Percentiles rank a stretch among this genome's conserved stretches.
phyloP scores from a whole-genome alignment of 2,888 invertebrate species.

The Drosophila ezoana region DNA sequence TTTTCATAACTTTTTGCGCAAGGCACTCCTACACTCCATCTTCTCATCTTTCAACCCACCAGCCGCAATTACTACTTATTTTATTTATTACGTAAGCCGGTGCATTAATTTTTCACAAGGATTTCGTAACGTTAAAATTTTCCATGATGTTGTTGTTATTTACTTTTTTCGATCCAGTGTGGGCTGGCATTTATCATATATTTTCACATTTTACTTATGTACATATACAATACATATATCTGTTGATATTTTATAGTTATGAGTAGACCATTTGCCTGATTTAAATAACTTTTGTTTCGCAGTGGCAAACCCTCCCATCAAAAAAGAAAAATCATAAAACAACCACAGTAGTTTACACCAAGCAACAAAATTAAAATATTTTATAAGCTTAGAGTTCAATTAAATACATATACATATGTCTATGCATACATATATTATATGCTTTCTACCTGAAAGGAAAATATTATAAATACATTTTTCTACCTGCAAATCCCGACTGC shows the following conservation, averaged over 20 bases:
- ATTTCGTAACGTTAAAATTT: constrained; percentile 49
- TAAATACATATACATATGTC: neutral
- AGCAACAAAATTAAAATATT: neutral
- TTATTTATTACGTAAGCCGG: constrained; percentile 74
- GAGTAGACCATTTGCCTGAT: constrained; percentile 59
- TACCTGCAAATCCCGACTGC: no score
- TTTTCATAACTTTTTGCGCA: constrained; percentile 71
- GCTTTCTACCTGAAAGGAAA: neutral
- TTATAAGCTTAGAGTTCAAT: neutral
- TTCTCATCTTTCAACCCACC: constrained; percentile 17
- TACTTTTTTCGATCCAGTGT: constrained; percentile 15
- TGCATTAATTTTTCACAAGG: constrained; percentile 76
- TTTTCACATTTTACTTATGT: constrained; percentile 51
- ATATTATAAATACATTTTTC: neutral
- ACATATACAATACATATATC: neutral
- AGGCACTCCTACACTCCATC: constrained; percentile 23
- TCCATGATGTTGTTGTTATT: constrained; percentile 30
- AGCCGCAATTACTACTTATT: constrained; percentile 75
- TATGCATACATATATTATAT: neutral
- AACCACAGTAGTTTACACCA: neutral
- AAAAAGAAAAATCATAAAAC: constrained; percentile 5
- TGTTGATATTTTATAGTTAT: constrained; percentile 61
- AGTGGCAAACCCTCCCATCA: constrained; percentile 37
- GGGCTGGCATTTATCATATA: constrained; percentile 50
- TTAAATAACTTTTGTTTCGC: constrained; percentile 61